A percentile compares a stretch with the other conserved stretches of the same genome.
These are phyloP conservation scores for Danaus plexippus DNA, from an alignment of 1,140 invertebrate species.

Conservation along the genomic window DNA sequence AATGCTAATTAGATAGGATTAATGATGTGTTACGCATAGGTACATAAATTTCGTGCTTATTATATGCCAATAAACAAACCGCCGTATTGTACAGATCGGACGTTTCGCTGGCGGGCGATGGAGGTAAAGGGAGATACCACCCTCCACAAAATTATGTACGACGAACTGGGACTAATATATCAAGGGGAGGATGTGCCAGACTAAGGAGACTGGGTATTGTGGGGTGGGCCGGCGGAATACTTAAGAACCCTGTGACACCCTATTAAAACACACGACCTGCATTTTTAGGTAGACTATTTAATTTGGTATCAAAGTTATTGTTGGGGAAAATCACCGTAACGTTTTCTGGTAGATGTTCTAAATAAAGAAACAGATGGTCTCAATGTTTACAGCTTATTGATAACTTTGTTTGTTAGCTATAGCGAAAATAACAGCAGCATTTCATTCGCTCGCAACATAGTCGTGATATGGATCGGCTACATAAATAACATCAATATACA, in stretches of 20 bases:
- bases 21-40: conserved; percentile 7
- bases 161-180: conserved; percentile 72
- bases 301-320: conserved; percentile 35
- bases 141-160: conserved; percentile 71
- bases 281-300: conserved; percentile 50
- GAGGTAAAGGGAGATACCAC: conserved; percentile 43
- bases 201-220: conserved; percentile 69
- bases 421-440: too few species aligned
- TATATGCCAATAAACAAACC: conserved; percentile 60
- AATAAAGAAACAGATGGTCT: too few species aligned
- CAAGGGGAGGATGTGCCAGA: conserved; percentile 68
- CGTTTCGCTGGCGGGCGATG: conserved; percentile 34
- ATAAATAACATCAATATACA: too few species aligned
- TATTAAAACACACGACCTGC: conserved; percentile 67
- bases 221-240: conserved; percentile 65
- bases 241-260: conserved; percentile 70
- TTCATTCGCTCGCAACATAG: too few species aligned
- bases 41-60: conserved; percentile 28
- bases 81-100: conserved; percentile 59
- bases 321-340: background rate
- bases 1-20: conserved; percentile 9
- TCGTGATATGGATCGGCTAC: too few species aligned
- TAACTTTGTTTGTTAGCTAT: too few species aligned
- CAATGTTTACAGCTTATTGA: too few species aligned
- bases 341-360: background rate